These are phyloP conservation scores for Microcebus murinus DNA, from an alignment of 2,113 vertebrate species.

Conservation along the genomic window DNA sequence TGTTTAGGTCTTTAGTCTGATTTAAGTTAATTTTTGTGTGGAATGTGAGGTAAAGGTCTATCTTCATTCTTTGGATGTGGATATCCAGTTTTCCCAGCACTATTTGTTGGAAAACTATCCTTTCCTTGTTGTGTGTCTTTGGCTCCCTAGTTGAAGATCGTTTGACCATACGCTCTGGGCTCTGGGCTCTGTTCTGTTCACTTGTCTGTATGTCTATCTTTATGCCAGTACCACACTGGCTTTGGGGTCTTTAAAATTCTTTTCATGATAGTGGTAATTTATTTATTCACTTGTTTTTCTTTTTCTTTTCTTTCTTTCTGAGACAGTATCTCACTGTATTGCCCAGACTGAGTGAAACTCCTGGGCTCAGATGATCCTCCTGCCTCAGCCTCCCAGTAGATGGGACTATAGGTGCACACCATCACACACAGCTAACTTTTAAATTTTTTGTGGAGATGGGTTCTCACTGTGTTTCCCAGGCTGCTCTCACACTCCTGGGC, in stretches of 20 bases:
- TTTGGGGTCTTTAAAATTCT: neutral
- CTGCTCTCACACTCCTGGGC: no score
- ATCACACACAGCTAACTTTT: no score
- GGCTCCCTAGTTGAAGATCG: neutral
- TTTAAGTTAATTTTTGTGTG: neutral
- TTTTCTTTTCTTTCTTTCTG: neutral
- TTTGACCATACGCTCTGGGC: rapidly evolving
- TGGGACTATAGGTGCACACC: no score
- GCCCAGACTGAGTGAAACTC: no score
- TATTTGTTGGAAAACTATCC: no score
- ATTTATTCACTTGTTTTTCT: neutral
- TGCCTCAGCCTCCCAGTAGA: no score
- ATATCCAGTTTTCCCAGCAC: neutral
- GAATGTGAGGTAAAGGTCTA: rapidly evolving
- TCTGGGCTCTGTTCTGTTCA: neutral
- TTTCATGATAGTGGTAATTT: neutral
- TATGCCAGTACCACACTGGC: neutral
- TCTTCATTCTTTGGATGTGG: neutral
- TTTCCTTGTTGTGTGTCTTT: neutral
- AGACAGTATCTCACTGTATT: no score
- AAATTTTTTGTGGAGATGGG: no score
- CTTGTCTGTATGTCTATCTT: neutral
- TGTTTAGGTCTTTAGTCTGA: neutral
- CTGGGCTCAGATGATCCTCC: no score
- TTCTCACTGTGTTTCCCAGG: no score